Percentiles rank a stretch among this genome's conserved stretches.
These are phyloP conservation scores for Melieria omissa DNA, from an alignment of 2,888 invertebrate species.

Conservation along the genomic window DNA sequence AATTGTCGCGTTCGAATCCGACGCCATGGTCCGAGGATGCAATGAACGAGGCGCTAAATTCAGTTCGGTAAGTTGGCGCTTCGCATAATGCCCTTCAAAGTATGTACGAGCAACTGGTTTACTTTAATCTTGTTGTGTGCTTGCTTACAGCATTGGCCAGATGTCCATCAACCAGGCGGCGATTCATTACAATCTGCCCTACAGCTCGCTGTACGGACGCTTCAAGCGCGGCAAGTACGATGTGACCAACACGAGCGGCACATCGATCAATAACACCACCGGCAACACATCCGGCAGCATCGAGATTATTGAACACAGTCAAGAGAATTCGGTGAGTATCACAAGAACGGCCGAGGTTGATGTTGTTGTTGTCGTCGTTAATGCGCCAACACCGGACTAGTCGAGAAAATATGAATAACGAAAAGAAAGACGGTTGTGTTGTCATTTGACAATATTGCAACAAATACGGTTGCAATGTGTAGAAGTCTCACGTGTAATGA, in stretches of 20 bases:
- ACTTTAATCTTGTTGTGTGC: neutral
- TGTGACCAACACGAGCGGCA: conserved; percentile 62
- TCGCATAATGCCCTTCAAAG: neutral
- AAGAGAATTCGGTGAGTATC: conserved; percentile 66
- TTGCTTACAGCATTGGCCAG: conserved; percentile 79
- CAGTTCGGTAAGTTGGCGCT: conserved; percentile 75
- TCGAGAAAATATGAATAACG: neutral
- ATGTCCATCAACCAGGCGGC: conserved; percentile 95
- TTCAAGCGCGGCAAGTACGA: conserved; percentile 90
- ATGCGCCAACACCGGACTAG: neutral
- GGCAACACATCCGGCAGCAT: conserved; percentile 65
- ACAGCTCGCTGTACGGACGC: conserved; percentile 88
- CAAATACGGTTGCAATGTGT: too few species aligned
- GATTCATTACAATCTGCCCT: conserved; percentile 90
- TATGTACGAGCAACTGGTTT: neutral
- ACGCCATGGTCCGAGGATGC: conserved; percentile 95
- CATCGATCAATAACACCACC: conserved; percentile 61
- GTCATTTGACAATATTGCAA: too few species aligned
- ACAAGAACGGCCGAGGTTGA: neutral
- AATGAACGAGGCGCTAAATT: conserved; percentile 90
- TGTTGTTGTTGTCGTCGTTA: conserved; percentile 22
- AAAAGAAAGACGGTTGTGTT: too few species aligned
- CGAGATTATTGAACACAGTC: conserved; percentile 67
- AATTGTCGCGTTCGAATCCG: conserved; percentile 87
- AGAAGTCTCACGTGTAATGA: too few species aligned